Percentiles rank a stretch among this genome's conserved stretches.
phyloP scores from a whole-genome alignment of 1,140 invertebrate genomes.

The Reticulitermes speratus region DNA sequence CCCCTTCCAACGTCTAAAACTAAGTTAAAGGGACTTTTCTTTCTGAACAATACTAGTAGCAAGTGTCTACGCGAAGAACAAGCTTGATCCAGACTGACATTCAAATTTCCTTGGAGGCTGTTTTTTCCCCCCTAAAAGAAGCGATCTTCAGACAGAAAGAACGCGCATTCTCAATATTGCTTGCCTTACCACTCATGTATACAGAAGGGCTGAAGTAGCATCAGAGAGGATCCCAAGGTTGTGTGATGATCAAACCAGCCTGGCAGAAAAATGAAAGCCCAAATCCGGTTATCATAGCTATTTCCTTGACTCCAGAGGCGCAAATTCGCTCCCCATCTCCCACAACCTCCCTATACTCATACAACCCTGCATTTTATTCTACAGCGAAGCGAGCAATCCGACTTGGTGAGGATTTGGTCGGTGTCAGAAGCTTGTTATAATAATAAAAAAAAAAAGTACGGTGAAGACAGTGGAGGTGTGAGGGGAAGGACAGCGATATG shows the following conservation, averaged over 20 bases:
- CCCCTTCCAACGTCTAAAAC: not conserved
- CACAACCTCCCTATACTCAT: not conserved
- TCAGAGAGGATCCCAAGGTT: not conserved
- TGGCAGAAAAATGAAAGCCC: slow-evolving; percentile 52
- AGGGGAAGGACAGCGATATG: not conserved
- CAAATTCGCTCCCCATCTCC: not conserved
- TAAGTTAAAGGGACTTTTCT: not conserved
- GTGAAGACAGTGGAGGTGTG: slow-evolving; percentile 8
- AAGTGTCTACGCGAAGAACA: not conserved
- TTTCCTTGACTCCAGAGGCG: slow-evolving; percentile 44
- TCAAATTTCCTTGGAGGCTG: slow-evolving; percentile 46
- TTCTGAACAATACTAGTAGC: not conserved
- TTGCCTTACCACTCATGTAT: slow-evolving; percentile 19
- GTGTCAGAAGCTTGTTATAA: slow-evolving; percentile 15
- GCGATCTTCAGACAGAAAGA: slow-evolving; percentile 30
- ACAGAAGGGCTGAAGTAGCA: slow-evolving; percentile 17
- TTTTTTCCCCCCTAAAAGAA: slow-evolving; percentile 42
- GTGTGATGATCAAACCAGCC: slow-evolving; percentile 22
- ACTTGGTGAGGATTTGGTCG: slow-evolving; percentile 24
- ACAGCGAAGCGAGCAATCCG: slow-evolving; percentile 11
- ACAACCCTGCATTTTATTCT: not conserved
- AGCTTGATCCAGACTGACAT: slow-evolving; percentile 39
- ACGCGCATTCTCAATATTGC: slow-evolving; percentile 21
- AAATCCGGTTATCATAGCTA: slow-evolving; percentile 52
- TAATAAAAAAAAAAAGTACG: slow-evolving; percentile 18